These are phyloP conservation scores for Brachypteracias leptosomus DNA, from an alignment of 2,113 vertebrate genomes.

Conservation along the genomic window DNA sequence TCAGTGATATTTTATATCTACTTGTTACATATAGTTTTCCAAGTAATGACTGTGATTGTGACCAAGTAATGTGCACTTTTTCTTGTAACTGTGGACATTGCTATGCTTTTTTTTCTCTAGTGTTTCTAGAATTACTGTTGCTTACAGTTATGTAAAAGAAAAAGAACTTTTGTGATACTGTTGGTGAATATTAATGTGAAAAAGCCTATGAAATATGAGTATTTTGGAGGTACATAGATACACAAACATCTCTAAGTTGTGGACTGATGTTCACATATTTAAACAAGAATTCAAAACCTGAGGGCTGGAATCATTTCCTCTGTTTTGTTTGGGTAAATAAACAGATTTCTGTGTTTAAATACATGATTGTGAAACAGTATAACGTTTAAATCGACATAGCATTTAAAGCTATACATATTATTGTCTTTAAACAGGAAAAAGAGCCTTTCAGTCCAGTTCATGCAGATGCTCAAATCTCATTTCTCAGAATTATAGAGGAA, in stretches of 20 bases:
- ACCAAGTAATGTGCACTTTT: slow-evolving; percentile 89
- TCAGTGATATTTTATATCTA: slow-evolving; percentile 84
- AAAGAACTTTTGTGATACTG: slow-evolving; percentile 87
- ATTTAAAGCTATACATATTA: neutral
- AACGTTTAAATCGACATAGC: neutral
- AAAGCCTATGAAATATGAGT: slow-evolving; percentile 86
- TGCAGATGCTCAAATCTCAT: neutral
- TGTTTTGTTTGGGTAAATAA: slow-evolving; percentile 87
- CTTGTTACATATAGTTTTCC: slow-evolving; percentile 86
- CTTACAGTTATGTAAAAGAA: slow-evolving; percentile 81
- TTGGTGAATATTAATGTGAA: slow-evolving; percentile 89
- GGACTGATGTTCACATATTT: slow-evolving; percentile 81
- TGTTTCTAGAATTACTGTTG: slow-evolving; percentile 87
- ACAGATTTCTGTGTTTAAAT: slow-evolving; percentile 85
- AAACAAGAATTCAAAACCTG: slow-evolving; percentile 78
- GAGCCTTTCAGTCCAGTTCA: neutral
- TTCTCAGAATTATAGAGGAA: neutral
- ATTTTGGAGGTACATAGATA: slow-evolving; percentile 84
- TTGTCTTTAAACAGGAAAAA: neutral
- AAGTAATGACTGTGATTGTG: slow-evolving; percentile 90
- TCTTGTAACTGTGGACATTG: slow-evolving; percentile 88
- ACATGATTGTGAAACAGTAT: slow-evolving; percentile 66
- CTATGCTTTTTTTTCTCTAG: slow-evolving; percentile 86
- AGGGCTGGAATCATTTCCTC: slow-evolving; percentile 84
- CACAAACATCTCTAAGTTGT: slow-evolving; percentile 80